Conservation (phyloP, 2,113 vertebrate genomes). For the Thryonomys swinderianus region DNA sequence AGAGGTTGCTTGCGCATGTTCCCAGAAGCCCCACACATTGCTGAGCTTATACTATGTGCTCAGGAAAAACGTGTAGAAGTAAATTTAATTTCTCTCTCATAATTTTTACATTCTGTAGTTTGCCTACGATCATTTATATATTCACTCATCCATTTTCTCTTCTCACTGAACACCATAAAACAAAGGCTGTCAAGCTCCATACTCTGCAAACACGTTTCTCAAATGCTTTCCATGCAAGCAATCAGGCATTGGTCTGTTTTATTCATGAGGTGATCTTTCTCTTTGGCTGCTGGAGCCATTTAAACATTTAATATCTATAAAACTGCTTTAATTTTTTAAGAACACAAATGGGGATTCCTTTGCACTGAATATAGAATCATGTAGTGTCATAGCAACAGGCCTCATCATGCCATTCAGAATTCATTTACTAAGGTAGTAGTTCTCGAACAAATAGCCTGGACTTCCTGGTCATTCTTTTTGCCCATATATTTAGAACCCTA, state of each 20-base stretch:
- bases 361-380: slow-evolving; percentile 70
- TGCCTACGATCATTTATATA: slow-evolving; percentile 72
- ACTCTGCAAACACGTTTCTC: slow-evolving; percentile 72
- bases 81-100: slow-evolving; percentile 65
- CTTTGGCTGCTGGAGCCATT: slow-evolving; percentile 68
- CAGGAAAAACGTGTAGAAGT: slow-evolving; percentile 49
- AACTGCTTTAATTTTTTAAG: slow-evolving; percentile 81
- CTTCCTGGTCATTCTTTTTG: neutral
- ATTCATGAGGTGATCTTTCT: slow-evolving; percentile 76
- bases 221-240: slow-evolving; percentile 65
- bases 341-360: slow-evolving; percentile 72
- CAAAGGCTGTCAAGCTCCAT: slow-evolving; percentile 62
- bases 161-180: slow-evolving; percentile 56
- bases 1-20: neutral
- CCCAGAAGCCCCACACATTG: neutral
- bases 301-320: slow-evolving; percentile 78
- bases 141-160: slow-evolving; percentile 60
- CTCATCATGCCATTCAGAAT: slow-evolving; percentile 63
- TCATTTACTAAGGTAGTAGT: slow-evolving; percentile 12
- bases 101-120: slow-evolving; percentile 66
- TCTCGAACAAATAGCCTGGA: neutral
- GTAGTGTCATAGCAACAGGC: slow-evolving; percentile 78
- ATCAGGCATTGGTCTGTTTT: slow-evolving; percentile 67
- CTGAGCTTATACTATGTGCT: slow-evolving; percentile 46
- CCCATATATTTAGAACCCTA: neutral